Percentiles rank a stretch among this genome's conserved stretches.
Evolutionary conservation across 2,113 vertebrate genomes (phyloP).

Genomic region (Scomber japonicus): DNA sequence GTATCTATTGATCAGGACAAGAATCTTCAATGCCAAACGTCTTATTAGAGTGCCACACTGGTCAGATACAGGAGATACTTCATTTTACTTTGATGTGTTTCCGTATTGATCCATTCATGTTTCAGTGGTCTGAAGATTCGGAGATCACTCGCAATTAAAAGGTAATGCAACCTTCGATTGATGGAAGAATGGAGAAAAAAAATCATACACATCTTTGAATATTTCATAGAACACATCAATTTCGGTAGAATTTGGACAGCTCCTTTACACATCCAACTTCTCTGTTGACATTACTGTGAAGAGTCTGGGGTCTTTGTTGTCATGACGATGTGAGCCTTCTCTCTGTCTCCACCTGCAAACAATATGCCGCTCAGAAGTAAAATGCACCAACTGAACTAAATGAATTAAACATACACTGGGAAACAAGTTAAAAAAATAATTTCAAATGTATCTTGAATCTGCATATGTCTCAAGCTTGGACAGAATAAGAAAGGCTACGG

Average conservation of each 20-base stretch:
- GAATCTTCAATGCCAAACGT: not conserved
- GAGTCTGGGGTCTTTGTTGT: slow-evolving; percentile 11
- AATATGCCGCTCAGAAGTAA: slow-evolving; percentile 22
- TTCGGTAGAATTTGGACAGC: not conserved
- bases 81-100: not conserved
- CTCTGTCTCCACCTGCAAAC: slow-evolving; percentile 14
- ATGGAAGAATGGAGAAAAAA: not conserved
- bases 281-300: not conserved
- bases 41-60: not conserved
- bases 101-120: not conserved
- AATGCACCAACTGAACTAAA: slow-evolving; percentile 10
- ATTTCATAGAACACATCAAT: not conserved
- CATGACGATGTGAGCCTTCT: slow-evolving; percentile 5
- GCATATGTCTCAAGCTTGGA: slow-evolving; percentile 35
- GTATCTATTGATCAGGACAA: not conserved
- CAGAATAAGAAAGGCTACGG: slow-evolving; percentile 18
- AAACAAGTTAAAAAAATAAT: slow-evolving; percentile 9
- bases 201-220: not conserved
- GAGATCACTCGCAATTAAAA: not conserved
- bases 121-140: not conserved
- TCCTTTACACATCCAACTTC: not conserved
- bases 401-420: slow-evolving; percentile 34
- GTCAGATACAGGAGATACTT: not conserved
- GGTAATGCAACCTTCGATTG: not conserved
- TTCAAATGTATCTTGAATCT: slow-evolving; percentile 26